A percentile compares a stretch with the other conserved stretches of the same genome.
Conservation (phyloP, 2,888 invertebrate species). For the Papilio elwesi region DNA sequence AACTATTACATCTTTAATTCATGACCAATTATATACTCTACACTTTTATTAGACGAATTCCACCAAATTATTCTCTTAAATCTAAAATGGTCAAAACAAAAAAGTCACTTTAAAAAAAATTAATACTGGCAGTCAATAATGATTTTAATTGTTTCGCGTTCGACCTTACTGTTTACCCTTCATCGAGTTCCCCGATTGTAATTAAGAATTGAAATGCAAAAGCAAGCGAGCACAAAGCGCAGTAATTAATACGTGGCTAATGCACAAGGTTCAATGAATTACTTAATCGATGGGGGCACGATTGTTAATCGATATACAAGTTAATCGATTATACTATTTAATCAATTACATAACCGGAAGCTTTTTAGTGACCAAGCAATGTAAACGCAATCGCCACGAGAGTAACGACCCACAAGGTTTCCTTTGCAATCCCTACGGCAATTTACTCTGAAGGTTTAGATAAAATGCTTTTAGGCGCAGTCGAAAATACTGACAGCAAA, state of each 20-base stretch:
- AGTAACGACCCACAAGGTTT: slow-evolving; percentile 12
- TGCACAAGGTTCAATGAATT: background rate
- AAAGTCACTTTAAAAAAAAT: background rate
- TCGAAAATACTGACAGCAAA: background rate
- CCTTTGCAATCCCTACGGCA: background rate
- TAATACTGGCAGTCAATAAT: slow-evolving; percentile 23
- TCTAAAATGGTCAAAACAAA: background rate
- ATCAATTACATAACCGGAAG: slow-evolving; percentile 18
- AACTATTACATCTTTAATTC: too few species aligned
- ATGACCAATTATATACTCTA: too few species aligned
- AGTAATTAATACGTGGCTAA: slow-evolving; percentile 16
- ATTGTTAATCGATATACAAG: slow-evolving; percentile 13
- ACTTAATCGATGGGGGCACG: slow-evolving; percentile 20
- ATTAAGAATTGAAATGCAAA: slow-evolving; percentile 28
- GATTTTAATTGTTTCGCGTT: slow-evolving; percentile 23
- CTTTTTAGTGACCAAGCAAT: slow-evolving; percentile 5
- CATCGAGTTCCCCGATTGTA: slow-evolving; percentile 20
- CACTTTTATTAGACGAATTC: too few species aligned
- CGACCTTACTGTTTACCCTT: slow-evolving; percentile 32
- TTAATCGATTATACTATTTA: slow-evolving; percentile 16
- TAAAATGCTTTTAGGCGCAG: background rate
- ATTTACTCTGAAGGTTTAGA: slow-evolving; percentile 13
- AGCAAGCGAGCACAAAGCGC: slow-evolving; percentile 1
- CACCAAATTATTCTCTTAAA: too few species aligned
- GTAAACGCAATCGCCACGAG: background rate